These are phyloP conservation scores for Cataglyphis altisquamis DNA, from an alignment of 2,888 invertebrate species.

Conservation along the genomic window DNA sequence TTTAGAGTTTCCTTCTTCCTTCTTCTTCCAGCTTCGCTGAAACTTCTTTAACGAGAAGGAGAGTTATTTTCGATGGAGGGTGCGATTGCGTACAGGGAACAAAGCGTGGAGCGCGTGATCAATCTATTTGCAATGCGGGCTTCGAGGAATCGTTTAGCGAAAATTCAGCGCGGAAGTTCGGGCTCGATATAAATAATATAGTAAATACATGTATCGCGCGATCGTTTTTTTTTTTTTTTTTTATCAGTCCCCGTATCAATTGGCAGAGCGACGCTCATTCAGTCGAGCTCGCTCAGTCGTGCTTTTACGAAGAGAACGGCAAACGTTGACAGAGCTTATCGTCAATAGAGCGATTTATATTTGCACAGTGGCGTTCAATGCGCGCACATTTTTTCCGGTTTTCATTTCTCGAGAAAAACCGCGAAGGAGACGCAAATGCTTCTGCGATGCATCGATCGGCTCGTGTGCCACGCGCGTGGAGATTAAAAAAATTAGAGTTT, in stretches of 20 bases:
- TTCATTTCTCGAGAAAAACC: conserved; percentile 13
- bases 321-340: neutral
- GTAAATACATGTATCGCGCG: no score
- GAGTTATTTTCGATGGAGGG: conserved; percentile 31
- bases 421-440: conserved; percentile 21
- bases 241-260: conserved; percentile 19
- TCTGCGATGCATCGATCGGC: neutral
- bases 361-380: conserved; percentile 14
- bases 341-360: conserved; percentile 49
- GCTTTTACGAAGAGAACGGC: conserved; percentile 4
- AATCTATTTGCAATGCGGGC: conserved; percentile 35
- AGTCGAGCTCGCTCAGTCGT: neutral
- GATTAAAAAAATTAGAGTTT: no score
- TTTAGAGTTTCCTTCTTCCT: neutral
- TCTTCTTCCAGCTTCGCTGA: conserved; percentile 12
- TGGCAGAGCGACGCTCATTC: conserved; percentile 8
- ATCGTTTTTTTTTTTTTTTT: no score
- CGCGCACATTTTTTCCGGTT: neutral
- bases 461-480: no score
- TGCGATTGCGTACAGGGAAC: neutral
- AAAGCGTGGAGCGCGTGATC: conserved; percentile 14
- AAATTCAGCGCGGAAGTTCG: neutral
- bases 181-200: neutral
- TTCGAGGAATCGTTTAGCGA: conserved; percentile 32
- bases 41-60: conserved; percentile 23